A percentile compares a stretch with the other conserved stretches of the same genome.
Evolutionary conservation across 2,888 invertebrate genomes (phyloP).

Genomic region (Mythimna albipuncta): DNA sequence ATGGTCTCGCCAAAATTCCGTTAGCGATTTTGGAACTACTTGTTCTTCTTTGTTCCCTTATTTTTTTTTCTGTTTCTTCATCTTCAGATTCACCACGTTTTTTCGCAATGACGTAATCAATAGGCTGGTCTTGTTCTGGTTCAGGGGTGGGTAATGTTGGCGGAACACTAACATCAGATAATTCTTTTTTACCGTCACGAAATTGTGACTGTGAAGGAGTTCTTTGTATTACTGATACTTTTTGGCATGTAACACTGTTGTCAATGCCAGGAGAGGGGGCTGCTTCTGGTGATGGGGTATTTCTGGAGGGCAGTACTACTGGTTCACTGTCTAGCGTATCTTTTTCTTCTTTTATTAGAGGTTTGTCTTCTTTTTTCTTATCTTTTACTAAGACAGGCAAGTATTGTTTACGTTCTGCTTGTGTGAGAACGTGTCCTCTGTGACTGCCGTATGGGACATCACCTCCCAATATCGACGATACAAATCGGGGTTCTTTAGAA

Average conservation of each 20-base stretch:
- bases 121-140: constrained; percentile 96
- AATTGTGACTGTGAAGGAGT: constrained; percentile 92
- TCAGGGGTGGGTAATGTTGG: constrained; percentile 88
- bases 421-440: constrained; percentile 94
- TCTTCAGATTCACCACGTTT: constrained; percentile 93
- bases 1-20: constrained; percentile 88
- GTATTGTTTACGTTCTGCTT: constrained; percentile 95
- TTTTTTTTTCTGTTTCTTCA: constrained; percentile 93
- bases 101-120: constrained; percentile 97
- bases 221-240: constrained; percentile 95
- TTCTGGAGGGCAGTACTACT: constrained; percentile 89
- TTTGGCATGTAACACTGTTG: constrained; percentile 92
- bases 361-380: constrained; percentile 89
- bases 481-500: constrained; percentile 91
- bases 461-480: constrained; percentile 95
- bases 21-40: constrained; percentile 93
- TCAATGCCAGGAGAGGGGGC: constrained; percentile 92
- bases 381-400: constrained; percentile 91
- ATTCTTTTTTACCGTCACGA: constrained; percentile 86
- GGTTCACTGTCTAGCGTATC: constrained; percentile 92
- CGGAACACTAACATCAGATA: constrained; percentile 88
- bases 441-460: constrained; percentile 95
- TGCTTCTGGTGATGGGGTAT: constrained; percentile 88
- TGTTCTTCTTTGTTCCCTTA: constrained; percentile 92
- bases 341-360: constrained; percentile 92